Base-by-base conservation (phyloP, 1,140 invertebrate genomes). In the Galleria mellonella region DNA sequence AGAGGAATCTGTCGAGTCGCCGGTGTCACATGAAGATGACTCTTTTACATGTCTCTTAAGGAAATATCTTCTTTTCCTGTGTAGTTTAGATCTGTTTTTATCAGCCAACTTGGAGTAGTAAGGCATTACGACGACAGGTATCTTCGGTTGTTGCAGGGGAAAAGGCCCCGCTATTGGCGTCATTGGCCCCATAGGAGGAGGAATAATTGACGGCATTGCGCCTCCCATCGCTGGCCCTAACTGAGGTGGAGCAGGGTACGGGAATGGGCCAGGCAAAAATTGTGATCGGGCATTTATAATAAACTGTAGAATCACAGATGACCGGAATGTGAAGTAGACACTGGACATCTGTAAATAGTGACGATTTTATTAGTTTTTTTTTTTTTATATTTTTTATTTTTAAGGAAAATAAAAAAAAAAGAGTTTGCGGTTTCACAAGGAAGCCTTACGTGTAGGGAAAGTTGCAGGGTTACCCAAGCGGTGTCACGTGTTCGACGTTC, bases 121-220 rank as follows among this genome's bases (percentile, higher is more conserved):
- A 0, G 72, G 76, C 65, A 68, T 71, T 0, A 81, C 58, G 5
- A 81, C 63, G 4, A 66, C 44, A 0, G 73, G 76, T 4, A 81
- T 8, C 23, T 61, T 62, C 27, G 50, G 62, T 9, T 60, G 68
- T 1, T 50, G 43, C 33, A 63, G 1, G 1, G 35, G 35, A 10
- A 17, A 52, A 9, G 46, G 51, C 23, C 41, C 9, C 9, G 43
- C 10, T 17, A 43, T 38, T 3, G 51, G 48, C 33, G 27, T 55
- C 55, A 51, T 60, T 9, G 50, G 62, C 7, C 9, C 32, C 12
- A 2, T 8, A 9, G 47, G 47, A 32, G 38, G 4, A 29, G 41
- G 29, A 3, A 41, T 41, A 15, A 44, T 38, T 43, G 54, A 39
- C 2, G 13, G 37, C 23, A 42, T 36, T 0, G 10, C 30, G 0